phyloP scores from a whole-genome alignment of 2,113 vertebrate species.

The Muscicapa adusta region DNA sequence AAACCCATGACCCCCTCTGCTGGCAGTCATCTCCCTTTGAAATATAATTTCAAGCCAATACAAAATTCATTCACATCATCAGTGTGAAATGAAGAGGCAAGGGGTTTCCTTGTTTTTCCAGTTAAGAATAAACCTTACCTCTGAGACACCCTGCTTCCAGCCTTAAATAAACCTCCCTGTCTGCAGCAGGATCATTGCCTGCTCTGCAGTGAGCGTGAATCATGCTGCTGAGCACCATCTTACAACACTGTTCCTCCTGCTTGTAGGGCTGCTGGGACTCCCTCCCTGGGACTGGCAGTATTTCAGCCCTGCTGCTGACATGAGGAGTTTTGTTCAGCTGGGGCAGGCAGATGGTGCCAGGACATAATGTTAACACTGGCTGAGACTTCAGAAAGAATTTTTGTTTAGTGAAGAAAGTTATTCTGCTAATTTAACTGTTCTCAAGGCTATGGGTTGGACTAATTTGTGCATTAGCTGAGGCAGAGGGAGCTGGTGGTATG shows the following conservation, averaged over 20 bases:
- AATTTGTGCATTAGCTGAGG: not conserved
- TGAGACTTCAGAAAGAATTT: not conserved
- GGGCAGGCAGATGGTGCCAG: not conserved
- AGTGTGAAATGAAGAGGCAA: slow-evolving; percentile 7
- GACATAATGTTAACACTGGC: too few species aligned
- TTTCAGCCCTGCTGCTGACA: not conserved
- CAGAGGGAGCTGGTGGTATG: not conserved
- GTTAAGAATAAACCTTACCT: slow-evolving; percentile 26
- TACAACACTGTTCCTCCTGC: not conserved
- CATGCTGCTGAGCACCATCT: not conserved
- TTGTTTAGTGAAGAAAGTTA: not conserved
- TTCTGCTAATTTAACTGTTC: not conserved
- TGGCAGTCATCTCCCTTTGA: not conserved
- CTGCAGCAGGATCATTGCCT: not conserved
- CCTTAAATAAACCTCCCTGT: not conserved
- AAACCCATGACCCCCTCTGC: slow-evolving; percentile 49
- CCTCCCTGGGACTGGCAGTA: not conserved
- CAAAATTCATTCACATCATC: not conserved
- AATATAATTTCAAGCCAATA: not conserved
- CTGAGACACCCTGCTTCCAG: not conserved
- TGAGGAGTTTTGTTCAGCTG: not conserved
- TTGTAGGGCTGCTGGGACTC: not conserved
- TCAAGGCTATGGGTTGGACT: not conserved
- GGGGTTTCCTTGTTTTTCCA: not conserved
- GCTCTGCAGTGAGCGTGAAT: not conserved